Evolutionary conservation across 1,140 invertebrate species (phyloP).

Genomic region (Sinonovacula constricta): DNA sequence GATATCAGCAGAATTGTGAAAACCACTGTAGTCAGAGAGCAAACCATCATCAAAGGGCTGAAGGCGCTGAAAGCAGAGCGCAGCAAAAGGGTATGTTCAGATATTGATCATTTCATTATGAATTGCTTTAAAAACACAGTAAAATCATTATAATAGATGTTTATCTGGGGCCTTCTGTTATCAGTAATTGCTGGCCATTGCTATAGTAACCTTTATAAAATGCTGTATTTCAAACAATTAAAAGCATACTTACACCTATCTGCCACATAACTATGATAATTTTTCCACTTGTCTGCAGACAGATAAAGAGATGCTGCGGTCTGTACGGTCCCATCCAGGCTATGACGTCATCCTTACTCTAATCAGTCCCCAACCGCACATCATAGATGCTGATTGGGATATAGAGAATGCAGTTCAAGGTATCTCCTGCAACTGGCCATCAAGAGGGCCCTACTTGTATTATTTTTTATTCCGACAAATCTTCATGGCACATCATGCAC

Average conservation of each 20-base stretch:
- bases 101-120: no score
- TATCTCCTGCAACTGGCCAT: constrained; percentile 71
- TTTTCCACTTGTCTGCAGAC: constrained; percentile 58
- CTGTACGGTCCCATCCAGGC: constrained; percentile 76
- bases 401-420: constrained; percentile 82
- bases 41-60: constrained; percentile 21
- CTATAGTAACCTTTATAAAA: no score
- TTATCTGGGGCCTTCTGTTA: no score
- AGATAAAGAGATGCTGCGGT: constrained; percentile 76
- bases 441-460: background rate
- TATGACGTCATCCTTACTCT: constrained; percentile 89
- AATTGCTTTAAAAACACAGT: no score
- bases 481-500: background rate
- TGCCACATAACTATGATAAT: background rate
- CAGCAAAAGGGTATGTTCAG: constrained; percentile 29
- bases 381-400: constrained; percentile 85
- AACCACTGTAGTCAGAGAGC: constrained; percentile 19
- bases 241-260: background rate
- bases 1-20: constrained; percentile 19
- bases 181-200: no score
- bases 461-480: background rate
- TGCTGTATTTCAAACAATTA: no score
- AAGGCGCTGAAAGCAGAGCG: constrained; percentile 19
- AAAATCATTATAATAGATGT: no score
- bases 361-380: constrained; percentile 87